phyloP scores from a whole-genome alignment of 1,140 invertebrate genomes.

The Matsumurasca onukii region DNA sequence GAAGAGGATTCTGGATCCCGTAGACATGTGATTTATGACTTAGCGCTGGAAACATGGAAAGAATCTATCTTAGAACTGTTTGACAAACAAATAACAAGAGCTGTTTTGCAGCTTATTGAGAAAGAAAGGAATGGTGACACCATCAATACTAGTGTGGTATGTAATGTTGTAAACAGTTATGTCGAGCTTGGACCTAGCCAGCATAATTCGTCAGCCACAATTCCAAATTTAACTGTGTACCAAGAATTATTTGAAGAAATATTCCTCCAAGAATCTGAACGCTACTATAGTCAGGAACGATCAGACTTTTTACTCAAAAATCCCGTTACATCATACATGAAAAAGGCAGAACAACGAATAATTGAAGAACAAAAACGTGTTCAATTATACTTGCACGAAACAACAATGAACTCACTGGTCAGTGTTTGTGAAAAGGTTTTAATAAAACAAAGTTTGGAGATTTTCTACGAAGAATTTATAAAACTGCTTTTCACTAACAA shows the following conservation, averaged over 20 bases:
- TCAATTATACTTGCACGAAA: conserved; percentile 93
- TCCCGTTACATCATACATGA: conserved; percentile 98
- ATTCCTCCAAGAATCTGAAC: conserved; percentile 94
- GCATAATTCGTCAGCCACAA: conserved; percentile 71
- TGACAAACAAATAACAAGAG: conserved; percentile 95
- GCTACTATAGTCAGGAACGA: conserved; percentile 94
- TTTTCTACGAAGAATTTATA: conserved; percentile 97
- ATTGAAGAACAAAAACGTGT: conserved; percentile 91
- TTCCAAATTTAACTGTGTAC: conserved; percentile 89
- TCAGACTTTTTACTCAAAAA: conserved; percentile 93
- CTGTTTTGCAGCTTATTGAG: conserved; percentile 95
- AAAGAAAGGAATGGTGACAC: conserved; percentile 94
- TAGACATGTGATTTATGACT: conserved; percentile 97
- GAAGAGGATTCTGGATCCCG: conserved; percentile 96
- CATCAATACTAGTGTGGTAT: conserved; percentile 94
- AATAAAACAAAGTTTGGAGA: conserved; percentile 95
- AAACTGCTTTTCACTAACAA: conserved; percentile 93
- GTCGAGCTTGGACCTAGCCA: conserved; percentile 82
- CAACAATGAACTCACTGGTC: conserved; percentile 78
- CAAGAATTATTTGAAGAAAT: conserved; percentile 94
- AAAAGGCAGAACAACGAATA: conserved; percentile 91
- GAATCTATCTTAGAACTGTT: conserved; percentile 92
- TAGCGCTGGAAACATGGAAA: conserved; percentile 97
- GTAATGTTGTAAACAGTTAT: conserved; percentile 80
- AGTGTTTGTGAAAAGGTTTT: conserved; percentile 95